Conservation (phyloP, 23 tunicate genomes). For the Clavelina lepadiformis region DNA sequence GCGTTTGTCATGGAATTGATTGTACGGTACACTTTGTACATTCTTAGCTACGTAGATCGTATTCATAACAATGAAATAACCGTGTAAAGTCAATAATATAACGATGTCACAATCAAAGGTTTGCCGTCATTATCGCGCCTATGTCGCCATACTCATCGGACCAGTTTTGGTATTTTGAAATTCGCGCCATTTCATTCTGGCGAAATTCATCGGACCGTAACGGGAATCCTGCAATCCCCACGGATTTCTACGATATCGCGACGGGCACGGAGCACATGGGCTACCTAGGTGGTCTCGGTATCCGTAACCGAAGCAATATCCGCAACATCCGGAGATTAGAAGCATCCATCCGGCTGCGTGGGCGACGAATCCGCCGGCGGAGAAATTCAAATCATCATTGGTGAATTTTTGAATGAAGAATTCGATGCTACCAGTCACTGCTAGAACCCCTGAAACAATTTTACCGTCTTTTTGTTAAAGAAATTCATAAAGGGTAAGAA, state of each 20-base stretch:
- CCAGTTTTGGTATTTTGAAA: too few species aligned
- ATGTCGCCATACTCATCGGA: too few species aligned
- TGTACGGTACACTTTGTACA: background rate
- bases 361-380: constrained; percentile 41
- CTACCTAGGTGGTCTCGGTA: too few species aligned
- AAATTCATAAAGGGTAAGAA: too few species aligned
- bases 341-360: constrained; percentile 56
- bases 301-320: constrained; percentile 63
- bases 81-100: constrained; percentile 6
- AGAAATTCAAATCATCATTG: constrained; percentile 21
- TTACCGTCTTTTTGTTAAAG: too few species aligned
- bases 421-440: constrained; percentile 47
- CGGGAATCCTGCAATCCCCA: too few species aligned
- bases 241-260: too few species aligned
- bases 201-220: constrained; percentile 32
- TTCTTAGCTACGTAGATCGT: constrained; percentile 2
- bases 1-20: background rate
- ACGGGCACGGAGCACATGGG: too few species aligned
- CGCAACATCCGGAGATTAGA: constrained; percentile 53
- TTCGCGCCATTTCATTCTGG: constrained; percentile 61
- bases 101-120: too few species aligned
- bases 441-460: constrained; percentile 40
- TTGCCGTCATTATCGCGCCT: too few species aligned
- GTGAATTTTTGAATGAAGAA: constrained; percentile 47
- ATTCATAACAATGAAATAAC: constrained; percentile 8